Percentiles rank a stretch among this genome's conserved stretches.
phyloP scores from a whole-genome alignment of 2,797 vertebrate species.

The Muscicapa striata region DNA sequence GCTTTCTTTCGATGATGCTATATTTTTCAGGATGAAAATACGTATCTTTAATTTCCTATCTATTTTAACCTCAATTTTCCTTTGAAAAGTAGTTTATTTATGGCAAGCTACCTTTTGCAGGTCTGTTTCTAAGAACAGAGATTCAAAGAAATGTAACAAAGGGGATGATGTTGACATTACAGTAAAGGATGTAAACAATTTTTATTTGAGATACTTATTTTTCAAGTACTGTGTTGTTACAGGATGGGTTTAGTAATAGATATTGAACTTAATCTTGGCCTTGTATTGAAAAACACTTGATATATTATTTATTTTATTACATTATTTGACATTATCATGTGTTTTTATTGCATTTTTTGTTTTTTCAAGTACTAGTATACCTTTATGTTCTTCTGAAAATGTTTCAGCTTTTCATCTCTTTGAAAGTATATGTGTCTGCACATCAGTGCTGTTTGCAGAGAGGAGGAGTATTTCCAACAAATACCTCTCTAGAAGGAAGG shows the following conservation, averaged over 20 bases:
- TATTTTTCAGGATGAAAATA: slow-evolving; percentile 1
- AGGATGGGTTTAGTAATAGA: background rate
- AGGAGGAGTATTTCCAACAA: background rate
- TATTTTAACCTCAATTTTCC: background rate
- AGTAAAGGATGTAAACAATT: background rate
- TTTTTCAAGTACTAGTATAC: background rate
- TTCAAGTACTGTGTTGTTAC: background rate
- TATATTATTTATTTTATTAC: background rate
- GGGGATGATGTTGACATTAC: background rate
- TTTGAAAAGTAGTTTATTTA: background rate
- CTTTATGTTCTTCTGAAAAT: background rate
- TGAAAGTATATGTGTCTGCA: background rate
- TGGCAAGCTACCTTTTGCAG: background rate
- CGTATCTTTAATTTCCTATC: background rate
- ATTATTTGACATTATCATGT: background rate
- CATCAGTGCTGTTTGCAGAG: background rate
- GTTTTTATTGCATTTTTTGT: background rate
- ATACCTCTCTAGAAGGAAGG: background rate
- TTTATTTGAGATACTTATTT: background rate
- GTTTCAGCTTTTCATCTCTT: background rate
- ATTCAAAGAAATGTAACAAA: background rate
- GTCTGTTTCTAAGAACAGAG: background rate
- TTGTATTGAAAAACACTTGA: background rate
- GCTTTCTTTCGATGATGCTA: background rate
- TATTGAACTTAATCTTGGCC: background rate